These are phyloP conservation scores for Eudasyphora cyanicolor DNA, from an alignment of 2,888 invertebrate species.

Conservation along the genomic window DNA sequence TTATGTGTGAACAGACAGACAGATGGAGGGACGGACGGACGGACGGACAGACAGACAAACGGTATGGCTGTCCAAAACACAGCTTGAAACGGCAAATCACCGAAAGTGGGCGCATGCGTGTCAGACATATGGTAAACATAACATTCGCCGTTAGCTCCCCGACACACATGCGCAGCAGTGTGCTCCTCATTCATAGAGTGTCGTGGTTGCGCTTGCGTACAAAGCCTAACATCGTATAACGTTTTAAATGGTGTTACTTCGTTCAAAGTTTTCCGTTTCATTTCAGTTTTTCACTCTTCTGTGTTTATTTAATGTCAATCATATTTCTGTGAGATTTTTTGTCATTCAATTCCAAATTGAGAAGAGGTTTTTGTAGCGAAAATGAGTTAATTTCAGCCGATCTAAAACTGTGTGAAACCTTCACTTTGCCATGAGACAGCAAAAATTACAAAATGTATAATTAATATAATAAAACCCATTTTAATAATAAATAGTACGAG, in stretches of 20 bases:
- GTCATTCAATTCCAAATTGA: background rate
- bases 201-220: too few relatives aligned
- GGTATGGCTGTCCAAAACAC: too few relatives aligned
- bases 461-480: too few relatives aligned
- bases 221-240: background rate
- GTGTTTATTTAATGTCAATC: background rate
- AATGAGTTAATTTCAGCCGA: too few relatives aligned
- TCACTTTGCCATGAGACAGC: too few relatives aligned
- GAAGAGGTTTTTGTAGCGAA: background rate
- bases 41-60: background rate
- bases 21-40: background rate
- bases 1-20: background rate
- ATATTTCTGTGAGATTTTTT: background rate
- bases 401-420: too few relatives aligned
- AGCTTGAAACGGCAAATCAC: conserved; percentile 8
- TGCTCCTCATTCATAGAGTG: too few relatives aligned
- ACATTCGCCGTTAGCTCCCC: background rate
- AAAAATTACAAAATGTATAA: too few relatives aligned
- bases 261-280: background rate
- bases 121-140: conserved; percentile 45
- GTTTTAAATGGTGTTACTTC: background rate
- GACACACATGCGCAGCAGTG: background rate
- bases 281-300: background rate
- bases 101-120: conserved; percentile 63
- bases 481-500: too few relatives aligned